Evolutionary conservation across 2,113 vertebrate species (phyloP).

Genomic region (Pardalotus punctatus): DNA sequence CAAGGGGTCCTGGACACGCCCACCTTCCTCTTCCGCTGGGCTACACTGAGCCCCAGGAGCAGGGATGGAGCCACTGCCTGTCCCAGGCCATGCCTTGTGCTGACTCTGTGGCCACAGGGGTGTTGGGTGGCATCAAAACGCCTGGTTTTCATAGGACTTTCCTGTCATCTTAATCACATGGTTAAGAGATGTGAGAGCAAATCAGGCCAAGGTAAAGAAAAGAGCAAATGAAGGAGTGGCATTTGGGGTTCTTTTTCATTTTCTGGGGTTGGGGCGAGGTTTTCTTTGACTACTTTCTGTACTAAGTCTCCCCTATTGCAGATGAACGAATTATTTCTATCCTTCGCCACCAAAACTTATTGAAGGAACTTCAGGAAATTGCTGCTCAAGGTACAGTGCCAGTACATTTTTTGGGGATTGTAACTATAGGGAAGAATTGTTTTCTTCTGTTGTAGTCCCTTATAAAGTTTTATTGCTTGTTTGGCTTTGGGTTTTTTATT

Average conservation of each 20-base stretch:
- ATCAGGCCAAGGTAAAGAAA: background rate
- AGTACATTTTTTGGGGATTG: background rate
- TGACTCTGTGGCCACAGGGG: fast-evolving
- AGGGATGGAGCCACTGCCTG: background rate
- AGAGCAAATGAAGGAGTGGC: background rate
- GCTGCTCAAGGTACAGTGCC: conserved; percentile 83
- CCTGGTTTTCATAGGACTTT: background rate
- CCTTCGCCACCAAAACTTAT: conserved; percentile 88
- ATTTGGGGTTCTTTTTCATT: background rate
- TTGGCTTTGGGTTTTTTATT: background rate
- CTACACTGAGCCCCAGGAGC: background rate
- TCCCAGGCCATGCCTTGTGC: background rate
- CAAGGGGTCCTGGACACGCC: background rate
- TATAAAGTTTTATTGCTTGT: background rate
- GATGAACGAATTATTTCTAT: conserved; percentile 90
- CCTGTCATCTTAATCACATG: fast-evolving
- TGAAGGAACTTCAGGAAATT: conserved; percentile 91
- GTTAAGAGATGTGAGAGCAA: background rate
- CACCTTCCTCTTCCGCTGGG: background rate
- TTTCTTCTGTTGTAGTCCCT: background rate
- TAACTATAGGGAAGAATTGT: background rate
- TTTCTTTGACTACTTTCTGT: background rate
- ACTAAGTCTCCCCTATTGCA: conserved; percentile 52
- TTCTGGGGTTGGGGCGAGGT: background rate
- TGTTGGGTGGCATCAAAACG: background rate